phyloP scores from a whole-genome alignment of 2,113 vertebrate genomes.

The Hyaena hyaena region DNA sequence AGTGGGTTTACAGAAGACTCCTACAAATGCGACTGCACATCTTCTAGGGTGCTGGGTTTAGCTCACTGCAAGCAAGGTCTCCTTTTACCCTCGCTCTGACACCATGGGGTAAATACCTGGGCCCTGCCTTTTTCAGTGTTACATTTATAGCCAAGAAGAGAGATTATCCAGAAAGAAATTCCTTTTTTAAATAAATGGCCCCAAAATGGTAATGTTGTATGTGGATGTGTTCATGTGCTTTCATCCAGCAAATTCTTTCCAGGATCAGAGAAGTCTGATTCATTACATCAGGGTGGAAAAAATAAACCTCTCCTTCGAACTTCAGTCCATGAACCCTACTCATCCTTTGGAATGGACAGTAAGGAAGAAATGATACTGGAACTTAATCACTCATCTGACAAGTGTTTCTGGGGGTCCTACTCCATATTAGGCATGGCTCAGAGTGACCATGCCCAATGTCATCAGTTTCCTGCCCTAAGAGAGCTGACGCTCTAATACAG shows the following conservation, averaged over 20 bases:
- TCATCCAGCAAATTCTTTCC: background rate
- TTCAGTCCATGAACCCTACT: background rate
- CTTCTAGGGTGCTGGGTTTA: background rate
- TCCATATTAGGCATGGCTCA: background rate
- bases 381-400: background rate
- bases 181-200: background rate
- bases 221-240: background rate
- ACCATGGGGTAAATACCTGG: background rate
- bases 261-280: constrained; percentile 24
- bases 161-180: background rate
- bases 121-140: background rate
- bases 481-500: background rate
- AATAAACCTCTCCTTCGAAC: background rate
- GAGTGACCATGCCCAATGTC: background rate
- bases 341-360: background rate
- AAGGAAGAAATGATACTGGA: background rate
- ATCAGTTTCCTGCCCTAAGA: background rate
- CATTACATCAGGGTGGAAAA: background rate
- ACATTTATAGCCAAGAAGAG: background rate
- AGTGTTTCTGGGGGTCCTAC: background rate
- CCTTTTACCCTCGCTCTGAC: background rate
- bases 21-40: rapidly evolving
- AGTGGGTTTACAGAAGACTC: background rate
- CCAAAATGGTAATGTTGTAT: background rate
- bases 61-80: background rate